Conservation (phyloP, 2,888 invertebrate genomes). For the Platerodrilus igneus region DNA sequence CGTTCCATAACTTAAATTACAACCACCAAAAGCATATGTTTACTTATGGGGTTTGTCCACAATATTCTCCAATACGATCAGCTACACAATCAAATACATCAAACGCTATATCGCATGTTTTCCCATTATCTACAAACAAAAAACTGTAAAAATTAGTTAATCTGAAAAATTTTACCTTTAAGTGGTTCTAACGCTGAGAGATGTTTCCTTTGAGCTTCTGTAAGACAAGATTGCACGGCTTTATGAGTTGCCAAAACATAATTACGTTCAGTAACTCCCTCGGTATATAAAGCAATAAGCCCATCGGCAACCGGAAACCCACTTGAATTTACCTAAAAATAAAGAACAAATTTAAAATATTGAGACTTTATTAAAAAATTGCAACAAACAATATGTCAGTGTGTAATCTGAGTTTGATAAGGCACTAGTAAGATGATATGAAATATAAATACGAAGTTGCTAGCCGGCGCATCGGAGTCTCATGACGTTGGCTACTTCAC, state of each 20-base stretch:
- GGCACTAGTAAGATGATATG: constrained; percentile 11
- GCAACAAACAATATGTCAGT: too few relatives aligned
- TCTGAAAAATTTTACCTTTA: constrained; percentile 35
- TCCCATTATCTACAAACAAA: constrained; percentile 59
- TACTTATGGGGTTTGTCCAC: constrained; percentile 51
- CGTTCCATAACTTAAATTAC: too few relatives aligned
- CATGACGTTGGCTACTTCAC: too few relatives aligned
- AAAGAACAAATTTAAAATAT: constrained; percentile 14
- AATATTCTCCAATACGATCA: constrained; percentile 70
- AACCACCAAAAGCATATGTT: neutral
- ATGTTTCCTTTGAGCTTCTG: constrained; percentile 50
- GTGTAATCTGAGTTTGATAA: too few relatives aligned
- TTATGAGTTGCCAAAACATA: constrained; percentile 71
- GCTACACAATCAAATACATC: constrained; percentile 77
- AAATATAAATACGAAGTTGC: too few relatives aligned
- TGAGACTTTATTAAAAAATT: too few relatives aligned
- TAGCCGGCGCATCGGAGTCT: too few relatives aligned
- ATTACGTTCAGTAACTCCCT: constrained; percentile 71
- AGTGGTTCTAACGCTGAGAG: constrained; percentile 35
- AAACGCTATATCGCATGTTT: constrained; percentile 70
- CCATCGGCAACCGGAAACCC: constrained; percentile 74
- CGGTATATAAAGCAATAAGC: constrained; percentile 66
- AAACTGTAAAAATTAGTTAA: constrained; percentile 15
- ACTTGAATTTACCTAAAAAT: constrained; percentile 60
- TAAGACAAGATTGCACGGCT: constrained; percentile 64